Evolutionary conservation across 2,888 invertebrate species (phyloP).

Genomic region (Myopa tessellatipennis): DNA sequence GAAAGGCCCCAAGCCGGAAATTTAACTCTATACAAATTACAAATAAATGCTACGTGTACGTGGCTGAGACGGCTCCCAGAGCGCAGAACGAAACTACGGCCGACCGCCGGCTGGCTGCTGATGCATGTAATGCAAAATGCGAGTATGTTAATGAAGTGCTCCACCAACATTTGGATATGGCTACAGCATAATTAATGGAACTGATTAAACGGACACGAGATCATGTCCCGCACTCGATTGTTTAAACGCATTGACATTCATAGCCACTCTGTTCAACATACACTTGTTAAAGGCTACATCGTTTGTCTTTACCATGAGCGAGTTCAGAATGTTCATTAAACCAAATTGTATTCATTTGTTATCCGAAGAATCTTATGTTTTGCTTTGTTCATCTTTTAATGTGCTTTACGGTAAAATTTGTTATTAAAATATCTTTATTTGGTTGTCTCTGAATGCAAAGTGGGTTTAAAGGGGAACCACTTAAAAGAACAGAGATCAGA

Average conservation of each 20-base stretch:
- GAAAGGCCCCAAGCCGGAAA: constrained; percentile 5
- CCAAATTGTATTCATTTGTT: too few relatives aligned
- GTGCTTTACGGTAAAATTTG: too few relatives aligned
- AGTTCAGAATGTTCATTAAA: too few relatives aligned
- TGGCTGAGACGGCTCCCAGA: neutral
- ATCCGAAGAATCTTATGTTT: too few relatives aligned
- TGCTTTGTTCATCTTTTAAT: too few relatives aligned
- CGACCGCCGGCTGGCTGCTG: neutral
- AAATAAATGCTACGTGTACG: constrained; percentile 8
- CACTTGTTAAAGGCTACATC: too few relatives aligned
- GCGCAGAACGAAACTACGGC: neutral
- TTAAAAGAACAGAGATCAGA: too few relatives aligned
- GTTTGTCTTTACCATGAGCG: too few relatives aligned
- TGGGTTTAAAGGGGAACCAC: too few relatives aligned
- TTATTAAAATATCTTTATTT: too few relatives aligned
- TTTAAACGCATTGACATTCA: neutral
- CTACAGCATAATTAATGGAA: constrained; percentile 24
- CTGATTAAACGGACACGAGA: constrained; percentile 13
- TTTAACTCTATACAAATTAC: constrained; percentile 26
- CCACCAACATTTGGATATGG: neutral
- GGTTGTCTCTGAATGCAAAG: too few relatives aligned
- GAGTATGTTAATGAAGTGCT: constrained; percentile 24
- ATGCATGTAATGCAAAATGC: constrained; percentile 2
- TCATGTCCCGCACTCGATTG: neutral
- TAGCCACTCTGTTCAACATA: neutral